Evolutionary conservation across 2,797 vertebrate genomes (phyloP), one percentile per base, ranked within the genome.

Genomic region (Protonibea diacanthus): DNA sequence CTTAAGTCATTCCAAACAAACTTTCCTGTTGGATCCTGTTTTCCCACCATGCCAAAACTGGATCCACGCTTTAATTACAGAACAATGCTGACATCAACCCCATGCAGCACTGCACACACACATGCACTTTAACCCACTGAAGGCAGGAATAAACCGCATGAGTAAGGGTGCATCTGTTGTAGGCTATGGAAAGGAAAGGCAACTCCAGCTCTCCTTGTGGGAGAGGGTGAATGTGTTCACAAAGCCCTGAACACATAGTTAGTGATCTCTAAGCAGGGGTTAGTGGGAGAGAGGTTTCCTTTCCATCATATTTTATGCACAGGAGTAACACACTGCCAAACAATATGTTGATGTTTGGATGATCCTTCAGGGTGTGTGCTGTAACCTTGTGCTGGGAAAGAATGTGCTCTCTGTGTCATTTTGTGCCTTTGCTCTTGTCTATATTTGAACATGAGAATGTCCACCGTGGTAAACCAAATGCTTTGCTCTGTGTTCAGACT

Each of bases 361-460:
- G 5, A 62, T 55, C 75, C 69, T 81, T 76, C 62, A 81, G 91
- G 91, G 90, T 83, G 92, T 93, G 87, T 89, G 78, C 90, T 80
- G 67, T 15, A 88, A 84, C 67, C 67, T 62, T 87, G 70, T 67
- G 82, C 87, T 89, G 91, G 89, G 91, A 90, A 93, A 89, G 88
- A 92, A 93, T 91, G 88, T 84, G 71, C 78, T 82, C 68, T 53
- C 61, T 81, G 69, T 81, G 76, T 88, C 84, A 85, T 86, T 90
- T 85, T 74, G 82, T 72, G 77, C 67, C 56, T 81, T 71, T 69
- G 68, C 81, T 82, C 87, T 52, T 69, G 80, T 85, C 94, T 95
- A 94, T 93, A 93, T 94, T 92, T 93, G 89, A 92, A 87, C 89
- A 88, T 86, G 74, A 82, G 89, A 88, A 88, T 70, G 73, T 88